Conservation (phyloP, 2,888 invertebrate genomes). For the Parnassius apollo region DNA sequence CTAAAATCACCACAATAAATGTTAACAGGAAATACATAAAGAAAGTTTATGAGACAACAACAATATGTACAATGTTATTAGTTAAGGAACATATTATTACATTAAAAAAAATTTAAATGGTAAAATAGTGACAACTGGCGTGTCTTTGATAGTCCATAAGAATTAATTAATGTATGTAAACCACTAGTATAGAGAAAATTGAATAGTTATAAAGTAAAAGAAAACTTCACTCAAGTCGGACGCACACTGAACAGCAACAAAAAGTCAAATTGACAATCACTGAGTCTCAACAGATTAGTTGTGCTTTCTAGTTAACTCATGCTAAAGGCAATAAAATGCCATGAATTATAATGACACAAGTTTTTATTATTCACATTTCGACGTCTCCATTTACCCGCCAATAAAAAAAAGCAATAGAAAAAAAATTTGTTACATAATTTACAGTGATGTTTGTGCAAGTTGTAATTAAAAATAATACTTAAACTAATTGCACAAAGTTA, state of each 20-base stretch:
- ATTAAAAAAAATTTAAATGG: neutral
- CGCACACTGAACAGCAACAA: constrained; percentile 80
- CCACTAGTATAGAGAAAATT: constrained; percentile 3
- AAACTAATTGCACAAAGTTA: too few relatives aligned
- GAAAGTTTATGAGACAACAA: constrained; percentile 32
- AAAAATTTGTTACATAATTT: too few relatives aligned
- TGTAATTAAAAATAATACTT: too few relatives aligned
- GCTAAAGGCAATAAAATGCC: constrained; percentile 46
- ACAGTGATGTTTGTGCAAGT: too few relatives aligned
- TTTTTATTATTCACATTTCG: constrained; percentile 32
- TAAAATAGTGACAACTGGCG: constrained; percentile 31
- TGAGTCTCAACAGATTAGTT: constrained; percentile 61
- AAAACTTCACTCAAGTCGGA: constrained; percentile 48
- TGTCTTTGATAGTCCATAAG: neutral
- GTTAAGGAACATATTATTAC: constrained; percentile 39
- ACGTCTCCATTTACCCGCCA: neutral
- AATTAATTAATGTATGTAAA: constrained; percentile 14
- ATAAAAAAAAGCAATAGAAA: neutral
- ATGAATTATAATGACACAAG: constrained; percentile 30
- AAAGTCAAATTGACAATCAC: constrained; percentile 48
- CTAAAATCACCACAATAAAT: neutral
- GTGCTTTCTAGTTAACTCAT: constrained; percentile 59
- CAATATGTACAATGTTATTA: constrained; percentile 53
- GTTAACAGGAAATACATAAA: constrained; percentile 39
- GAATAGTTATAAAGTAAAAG: constrained; percentile 26